Evolutionary conservation across 2,888 invertebrate species (phyloP).

Genomic region (Ennomos quercinarius): DNA sequence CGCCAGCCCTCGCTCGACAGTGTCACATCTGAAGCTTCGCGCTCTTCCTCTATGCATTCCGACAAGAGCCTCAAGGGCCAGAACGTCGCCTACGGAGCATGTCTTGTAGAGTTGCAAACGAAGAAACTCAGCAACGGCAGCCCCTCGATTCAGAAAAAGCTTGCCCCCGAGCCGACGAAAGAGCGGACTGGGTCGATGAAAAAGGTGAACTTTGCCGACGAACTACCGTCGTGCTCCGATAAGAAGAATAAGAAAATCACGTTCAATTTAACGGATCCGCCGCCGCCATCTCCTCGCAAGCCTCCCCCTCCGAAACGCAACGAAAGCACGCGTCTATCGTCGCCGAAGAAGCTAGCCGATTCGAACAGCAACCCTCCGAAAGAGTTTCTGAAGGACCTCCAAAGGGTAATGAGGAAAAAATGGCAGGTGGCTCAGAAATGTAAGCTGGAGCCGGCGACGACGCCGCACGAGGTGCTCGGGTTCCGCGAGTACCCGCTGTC

Average conservation of each 20-base stretch:
- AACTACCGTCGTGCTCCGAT: constrained; percentile 74
- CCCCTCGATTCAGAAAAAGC: constrained; percentile 66
- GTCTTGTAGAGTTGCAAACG: constrained; percentile 84
- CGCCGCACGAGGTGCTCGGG: constrained; percentile 95
- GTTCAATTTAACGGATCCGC: constrained; percentile 84
- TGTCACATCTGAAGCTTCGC: constrained; percentile 80
- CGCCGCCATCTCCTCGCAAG: constrained; percentile 87
- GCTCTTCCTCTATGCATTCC: constrained; percentile 73
- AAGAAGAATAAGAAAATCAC: constrained; percentile 88
- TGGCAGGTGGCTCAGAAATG: constrained; percentile 98
- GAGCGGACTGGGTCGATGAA: constrained; percentile 80
- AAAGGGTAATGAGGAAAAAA: constrained; percentile 96
- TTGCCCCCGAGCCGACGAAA: constrained; percentile 64
- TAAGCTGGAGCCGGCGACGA: constrained; percentile 93
- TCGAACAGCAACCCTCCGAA: constrained; percentile 90
- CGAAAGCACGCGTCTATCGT: constrained; percentile 90
- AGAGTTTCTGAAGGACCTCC: constrained; percentile 94
- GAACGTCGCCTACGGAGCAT: constrained; percentile 77
- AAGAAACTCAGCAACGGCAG: constrained; percentile 77
- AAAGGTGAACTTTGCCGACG: constrained; percentile 88
- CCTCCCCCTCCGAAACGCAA: constrained; percentile 92
- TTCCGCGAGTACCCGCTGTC: constrained; percentile 92
- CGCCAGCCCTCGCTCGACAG: constrained; percentile 85
- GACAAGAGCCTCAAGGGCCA: constrained; percentile 71
- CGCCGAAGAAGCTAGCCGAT: constrained; percentile 91